Conservation (phyloP, 1,140 invertebrate genomes). For the Pteromalus puparum region DNA sequence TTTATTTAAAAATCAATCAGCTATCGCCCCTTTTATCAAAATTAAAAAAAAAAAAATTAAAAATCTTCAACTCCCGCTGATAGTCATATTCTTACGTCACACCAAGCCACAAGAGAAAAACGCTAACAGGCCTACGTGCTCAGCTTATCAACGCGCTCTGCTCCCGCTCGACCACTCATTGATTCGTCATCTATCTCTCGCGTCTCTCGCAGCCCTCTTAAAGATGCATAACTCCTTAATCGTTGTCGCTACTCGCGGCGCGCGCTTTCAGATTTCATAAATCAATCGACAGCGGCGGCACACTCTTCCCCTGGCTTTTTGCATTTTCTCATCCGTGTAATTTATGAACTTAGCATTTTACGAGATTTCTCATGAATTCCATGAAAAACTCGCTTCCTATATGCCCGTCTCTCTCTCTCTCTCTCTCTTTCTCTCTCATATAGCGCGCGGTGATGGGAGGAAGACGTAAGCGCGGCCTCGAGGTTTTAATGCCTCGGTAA, state of each 20-base stretch:
- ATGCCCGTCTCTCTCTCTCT: not conserved
- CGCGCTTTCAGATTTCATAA: slow-evolving; percentile 1
- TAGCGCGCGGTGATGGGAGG: slow-evolving; percentile 14
- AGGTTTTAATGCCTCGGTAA: slow-evolving; percentile 61
- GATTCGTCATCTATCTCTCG: slow-evolving; percentile 4
- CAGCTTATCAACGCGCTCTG: too few relatives aligned
- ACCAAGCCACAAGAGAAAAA: too few relatives aligned
- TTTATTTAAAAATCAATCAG: too few relatives aligned
- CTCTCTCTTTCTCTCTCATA: not conserved
- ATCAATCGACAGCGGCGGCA: not conserved
- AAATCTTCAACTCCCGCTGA: too few relatives aligned
- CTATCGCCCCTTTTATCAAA: too few relatives aligned
- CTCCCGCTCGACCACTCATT: not conserved
- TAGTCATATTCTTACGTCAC: too few relatives aligned
- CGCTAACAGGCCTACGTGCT: too few relatives aligned
- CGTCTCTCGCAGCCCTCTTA: not conserved
- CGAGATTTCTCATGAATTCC: slow-evolving; percentile 46
- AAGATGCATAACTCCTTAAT: slow-evolving; percentile 13
- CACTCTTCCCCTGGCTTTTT: slow-evolving; percentile 3
- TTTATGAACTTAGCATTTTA: slow-evolving; percentile 45
- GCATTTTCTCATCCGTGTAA: slow-evolving; percentile 23
- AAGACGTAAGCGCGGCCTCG: slow-evolving; percentile 34
- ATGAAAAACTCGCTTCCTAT: slow-evolving; percentile 41
- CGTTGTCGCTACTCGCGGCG: not conserved
- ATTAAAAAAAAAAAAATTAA: too few relatives aligned